Conservation (phyloP, 2,797 vertebrate species). For the Menidia menidia region DNA sequence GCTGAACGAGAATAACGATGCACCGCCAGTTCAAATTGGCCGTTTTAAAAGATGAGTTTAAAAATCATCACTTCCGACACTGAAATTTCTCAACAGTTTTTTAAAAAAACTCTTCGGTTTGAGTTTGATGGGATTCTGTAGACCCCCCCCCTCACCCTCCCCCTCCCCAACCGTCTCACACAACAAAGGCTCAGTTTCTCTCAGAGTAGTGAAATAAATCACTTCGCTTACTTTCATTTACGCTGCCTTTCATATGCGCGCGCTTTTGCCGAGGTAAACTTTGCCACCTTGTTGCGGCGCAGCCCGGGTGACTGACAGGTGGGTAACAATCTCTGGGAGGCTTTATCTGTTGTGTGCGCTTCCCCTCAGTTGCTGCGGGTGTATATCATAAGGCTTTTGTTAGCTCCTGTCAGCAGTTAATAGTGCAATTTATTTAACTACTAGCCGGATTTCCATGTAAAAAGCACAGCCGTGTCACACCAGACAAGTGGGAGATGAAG, state of each 20-base stretch:
- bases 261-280: conserved; percentile 35
- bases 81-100: conserved; percentile 11
- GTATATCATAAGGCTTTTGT: conserved; percentile 59
- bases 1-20: conserved; percentile 27
- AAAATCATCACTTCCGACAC: conserved; percentile 20
- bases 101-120: conserved; percentile 15
- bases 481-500: conserved; percentile 69
- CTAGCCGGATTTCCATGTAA: conserved; percentile 71
- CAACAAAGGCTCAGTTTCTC: conserved; percentile 21
- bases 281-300: conserved; percentile 4
- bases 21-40: conserved; percentile 14
- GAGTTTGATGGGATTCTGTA: conserved; percentile 16
- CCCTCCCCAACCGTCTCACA: neutral
- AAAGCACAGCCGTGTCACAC: conserved; percentile 68
- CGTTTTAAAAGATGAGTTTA: conserved; percentile 28
- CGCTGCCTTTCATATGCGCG: conserved; percentile 21
- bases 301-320: conserved; percentile 31
- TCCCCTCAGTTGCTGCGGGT: neutral
- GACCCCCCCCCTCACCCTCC: neutral
- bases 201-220: conserved; percentile 39
- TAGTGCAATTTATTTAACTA: conserved; percentile 72
- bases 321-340: conserved; percentile 23
- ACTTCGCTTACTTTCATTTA: conserved; percentile 25
- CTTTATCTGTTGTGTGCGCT: conserved; percentile 19
- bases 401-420: conserved; percentile 65